Evolutionary conservation across 2,888 invertebrate species (phyloP), one percentile per base, ranked within the genome.

Genomic region (Chrysopilus asiliformis): DNA sequence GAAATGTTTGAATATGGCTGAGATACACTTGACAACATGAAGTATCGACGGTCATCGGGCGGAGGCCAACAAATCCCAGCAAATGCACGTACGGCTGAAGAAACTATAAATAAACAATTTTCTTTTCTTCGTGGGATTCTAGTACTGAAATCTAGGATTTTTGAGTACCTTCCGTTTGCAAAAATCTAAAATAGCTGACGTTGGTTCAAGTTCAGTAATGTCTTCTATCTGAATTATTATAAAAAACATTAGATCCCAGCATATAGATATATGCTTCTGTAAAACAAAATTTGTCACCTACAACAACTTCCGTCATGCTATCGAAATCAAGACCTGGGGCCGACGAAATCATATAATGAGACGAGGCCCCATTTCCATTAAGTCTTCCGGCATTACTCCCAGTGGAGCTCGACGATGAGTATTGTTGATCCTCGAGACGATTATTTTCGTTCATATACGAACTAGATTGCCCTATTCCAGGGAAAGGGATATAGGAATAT

Each of bases 181-280:
- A 53, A 82, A 83, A 56, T 74, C 74, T 55, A 86, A 68, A 45
- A 84, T 74, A 8, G 81, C 80, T 9, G 84, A 82, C 19, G 82
- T 81, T 49, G 80, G 82, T 41, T 77, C 75, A n/a, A n/a, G n/a
- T 43, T 80, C 79, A 2, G 71, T 70, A 47, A 77, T 73, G 59
- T 79, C 79, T 41, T 76, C 78, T 47, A 77, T 74, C 78, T 79
- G 44, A 19, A 31, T 18, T 16, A 12, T 26, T 48, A 51, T 45
- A 57, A 45, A 39, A 52, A 54, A 49, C 51, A 55, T 41, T 55
- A 55, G 43, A 49, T 52, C 45, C 51, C 52, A 19, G 18, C n/a
- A 2, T 14, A 24, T 17, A 4, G 10, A 14, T n/a, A n/a, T n/a
- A n/a, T n/a, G n/a, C n/a, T n/a, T n/a, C 17, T 6, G 16, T 17